These are phyloP conservation scores for Prunella himalayana DNA, from an alignment of 2,113 vertebrate species.

Conservation along the genomic window DNA sequence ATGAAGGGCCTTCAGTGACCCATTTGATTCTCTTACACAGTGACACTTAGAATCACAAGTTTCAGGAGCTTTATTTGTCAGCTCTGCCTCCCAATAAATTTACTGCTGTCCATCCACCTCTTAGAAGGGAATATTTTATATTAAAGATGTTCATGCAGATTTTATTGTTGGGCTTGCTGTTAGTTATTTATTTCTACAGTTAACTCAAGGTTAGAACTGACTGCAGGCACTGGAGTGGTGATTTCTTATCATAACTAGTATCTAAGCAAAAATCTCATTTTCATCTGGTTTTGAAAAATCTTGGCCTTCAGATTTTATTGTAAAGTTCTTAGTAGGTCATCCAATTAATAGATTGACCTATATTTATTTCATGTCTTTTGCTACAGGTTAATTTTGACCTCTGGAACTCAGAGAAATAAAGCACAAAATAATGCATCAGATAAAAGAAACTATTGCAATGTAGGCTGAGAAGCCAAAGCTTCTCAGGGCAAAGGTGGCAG, in stretches of 20 bases:
- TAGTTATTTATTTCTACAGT: slow-evolving; percentile 38
- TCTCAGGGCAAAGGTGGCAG: slow-evolving; percentile 48
- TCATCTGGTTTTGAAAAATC: background rate
- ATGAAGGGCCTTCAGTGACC: slow-evolving; percentile 16
- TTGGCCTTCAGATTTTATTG: background rate
- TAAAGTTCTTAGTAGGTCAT: background rate
- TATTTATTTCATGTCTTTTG: slow-evolving; percentile 21
- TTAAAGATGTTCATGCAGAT: background rate
- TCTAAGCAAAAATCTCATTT: background rate
- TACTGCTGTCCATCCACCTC: background rate
- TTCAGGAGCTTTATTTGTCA: background rate
- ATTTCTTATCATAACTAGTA: slow-evolving; percentile 11
- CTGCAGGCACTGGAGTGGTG: background rate
- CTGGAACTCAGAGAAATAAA: slow-evolving; percentile 28
- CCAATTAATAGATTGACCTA: background rate
- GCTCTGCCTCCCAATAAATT: background rate
- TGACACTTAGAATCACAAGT: background rate
- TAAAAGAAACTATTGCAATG: background rate
- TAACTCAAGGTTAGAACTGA: slow-evolving; percentile 61
- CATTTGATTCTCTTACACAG: background rate
- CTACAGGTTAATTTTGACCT: slow-evolving; percentile 48
- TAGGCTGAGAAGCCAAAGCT: slow-evolving; percentile 19
- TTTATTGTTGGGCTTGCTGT: slow-evolving; percentile 37
- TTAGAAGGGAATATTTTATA: background rate
- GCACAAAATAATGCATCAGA: background rate